Conservation (phyloP, 2,113 vertebrate genomes). For the Apodemus speciosus region DNA sequence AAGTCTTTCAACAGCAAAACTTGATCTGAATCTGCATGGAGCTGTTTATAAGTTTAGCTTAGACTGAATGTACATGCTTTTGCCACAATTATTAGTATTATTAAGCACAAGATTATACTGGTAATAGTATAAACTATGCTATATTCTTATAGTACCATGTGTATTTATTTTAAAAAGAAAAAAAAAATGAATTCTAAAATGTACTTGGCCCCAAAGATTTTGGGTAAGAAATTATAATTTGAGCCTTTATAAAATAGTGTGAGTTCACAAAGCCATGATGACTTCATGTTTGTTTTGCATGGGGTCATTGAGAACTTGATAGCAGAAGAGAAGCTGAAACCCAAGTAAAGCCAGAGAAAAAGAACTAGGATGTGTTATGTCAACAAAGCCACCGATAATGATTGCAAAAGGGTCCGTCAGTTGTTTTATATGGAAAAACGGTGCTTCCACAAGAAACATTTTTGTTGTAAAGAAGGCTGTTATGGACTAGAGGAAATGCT, state of each 20-base stretch:
- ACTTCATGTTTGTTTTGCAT: neutral
- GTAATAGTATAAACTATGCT: neutral
- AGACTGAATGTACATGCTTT: neutral
- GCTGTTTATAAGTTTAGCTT: neutral
- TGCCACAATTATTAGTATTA: neutral
- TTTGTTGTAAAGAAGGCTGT: neutral
- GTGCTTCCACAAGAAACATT: neutral
- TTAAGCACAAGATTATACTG: neutral
- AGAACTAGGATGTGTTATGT: slow-evolving; percentile 18
- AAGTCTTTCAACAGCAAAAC: slow-evolving; percentile 24
- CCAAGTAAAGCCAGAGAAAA: neutral
- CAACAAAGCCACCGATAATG: neutral
- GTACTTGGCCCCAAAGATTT: neutral
- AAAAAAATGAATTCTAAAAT: slow-evolving; percentile 30
- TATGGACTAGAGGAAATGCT: slow-evolving; percentile 15
- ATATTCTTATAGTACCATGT: neutral
- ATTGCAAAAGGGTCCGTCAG: neutral
- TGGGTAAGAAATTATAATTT: neutral
- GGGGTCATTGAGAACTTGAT: slow-evolving; percentile 7
- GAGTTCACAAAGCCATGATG: neutral
- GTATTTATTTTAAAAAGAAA: slow-evolving; percentile 36
- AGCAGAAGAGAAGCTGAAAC: slow-evolving; percentile 25
- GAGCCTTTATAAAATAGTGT: slow-evolving; percentile 29
- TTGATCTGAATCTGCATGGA: neutral
- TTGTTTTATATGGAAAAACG: neutral